phyloP scores from a whole-genome alignment of 1,140 invertebrate species.

The Caenorhabditis briggsae region DNA sequence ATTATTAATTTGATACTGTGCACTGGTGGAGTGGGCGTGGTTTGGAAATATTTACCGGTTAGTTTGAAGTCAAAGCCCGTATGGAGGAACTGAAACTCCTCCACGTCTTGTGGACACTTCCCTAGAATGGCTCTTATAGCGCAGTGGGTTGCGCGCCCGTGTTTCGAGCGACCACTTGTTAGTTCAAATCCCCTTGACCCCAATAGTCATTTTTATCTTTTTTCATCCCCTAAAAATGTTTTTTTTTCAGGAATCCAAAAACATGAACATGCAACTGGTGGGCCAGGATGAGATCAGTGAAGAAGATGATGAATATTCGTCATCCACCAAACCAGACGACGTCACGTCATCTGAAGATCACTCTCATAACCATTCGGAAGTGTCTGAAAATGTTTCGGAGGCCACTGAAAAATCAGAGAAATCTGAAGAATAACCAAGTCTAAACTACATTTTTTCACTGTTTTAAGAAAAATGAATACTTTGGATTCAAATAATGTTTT shows the following conservation, averaged over 20 bases:
- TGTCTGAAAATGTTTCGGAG: neutral
- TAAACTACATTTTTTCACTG: neutral
- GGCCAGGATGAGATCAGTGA: conserved; percentile 27
- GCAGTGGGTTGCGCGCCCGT: too few species aligned
- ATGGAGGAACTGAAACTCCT: too few species aligned
- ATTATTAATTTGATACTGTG: conserved; percentile 20
- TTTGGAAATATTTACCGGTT: conserved; percentile 41
- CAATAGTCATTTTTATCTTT: too few species aligned
- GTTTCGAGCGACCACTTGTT: too few species aligned
- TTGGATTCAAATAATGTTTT: too few species aligned
- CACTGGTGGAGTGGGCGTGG: neutral
- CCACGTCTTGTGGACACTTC: too few species aligned
- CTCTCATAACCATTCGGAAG: neutral
- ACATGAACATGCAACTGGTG: conserved; percentile 34
- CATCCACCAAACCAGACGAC: neutral
- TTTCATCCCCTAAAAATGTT: neutral
- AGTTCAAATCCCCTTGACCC: too few species aligned
- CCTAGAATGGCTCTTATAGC: too few species aligned
- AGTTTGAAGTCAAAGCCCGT: neutral
- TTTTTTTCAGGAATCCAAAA: conserved; percentile 31
- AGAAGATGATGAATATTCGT: neutral
- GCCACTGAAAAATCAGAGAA: neutral
- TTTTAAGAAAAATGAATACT: too few species aligned
- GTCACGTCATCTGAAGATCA: neutral
- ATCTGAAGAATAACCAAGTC: neutral